Conservation (phyloP, 2,113 vertebrate species). For the Hippopotamus amphibius region DNA sequence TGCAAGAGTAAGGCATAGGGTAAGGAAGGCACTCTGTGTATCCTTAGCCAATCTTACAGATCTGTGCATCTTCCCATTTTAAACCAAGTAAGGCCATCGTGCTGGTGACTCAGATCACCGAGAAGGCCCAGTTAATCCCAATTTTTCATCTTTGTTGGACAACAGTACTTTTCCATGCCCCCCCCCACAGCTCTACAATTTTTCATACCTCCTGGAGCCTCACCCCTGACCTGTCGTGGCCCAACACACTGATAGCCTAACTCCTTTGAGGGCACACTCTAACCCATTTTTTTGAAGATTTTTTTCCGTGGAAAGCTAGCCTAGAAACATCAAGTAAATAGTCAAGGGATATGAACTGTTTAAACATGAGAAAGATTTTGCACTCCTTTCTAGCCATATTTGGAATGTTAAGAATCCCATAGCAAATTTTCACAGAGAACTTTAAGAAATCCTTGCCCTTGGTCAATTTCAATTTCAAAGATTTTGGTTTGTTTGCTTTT, state of each 20-base stretch:
- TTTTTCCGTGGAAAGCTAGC: conserved; percentile 64
- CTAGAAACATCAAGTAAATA: conserved; percentile 60
- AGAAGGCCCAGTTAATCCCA: neutral
- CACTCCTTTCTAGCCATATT: conserved; percentile 76
- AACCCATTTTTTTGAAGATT: neutral
- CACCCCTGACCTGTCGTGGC: neutral
- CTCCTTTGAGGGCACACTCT: neutral
- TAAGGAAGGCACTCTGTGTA: neutral
- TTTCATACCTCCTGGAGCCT: neutral
- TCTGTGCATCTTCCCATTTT: neutral
- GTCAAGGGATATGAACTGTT: conserved; percentile 27
- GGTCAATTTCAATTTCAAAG: conserved; percentile 77
- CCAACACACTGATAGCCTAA: neutral
- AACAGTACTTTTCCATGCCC: neutral
- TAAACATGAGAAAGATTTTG: conserved; percentile 68
- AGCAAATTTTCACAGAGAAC: conserved; percentile 76
- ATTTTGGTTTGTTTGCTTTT: conserved; percentile 71
- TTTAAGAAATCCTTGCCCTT: conserved; percentile 49
- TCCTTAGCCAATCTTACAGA: neutral
- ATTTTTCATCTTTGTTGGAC: neutral
- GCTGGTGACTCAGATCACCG: neutral
- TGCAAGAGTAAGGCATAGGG: neutral
- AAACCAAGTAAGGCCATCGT: neutral
- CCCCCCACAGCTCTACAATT: neutral
- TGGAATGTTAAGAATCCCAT: conserved; percentile 70